Conservation (phyloP, 2,797 vertebrate genomes). For the Oreonectes daqikongensis region DNA sequence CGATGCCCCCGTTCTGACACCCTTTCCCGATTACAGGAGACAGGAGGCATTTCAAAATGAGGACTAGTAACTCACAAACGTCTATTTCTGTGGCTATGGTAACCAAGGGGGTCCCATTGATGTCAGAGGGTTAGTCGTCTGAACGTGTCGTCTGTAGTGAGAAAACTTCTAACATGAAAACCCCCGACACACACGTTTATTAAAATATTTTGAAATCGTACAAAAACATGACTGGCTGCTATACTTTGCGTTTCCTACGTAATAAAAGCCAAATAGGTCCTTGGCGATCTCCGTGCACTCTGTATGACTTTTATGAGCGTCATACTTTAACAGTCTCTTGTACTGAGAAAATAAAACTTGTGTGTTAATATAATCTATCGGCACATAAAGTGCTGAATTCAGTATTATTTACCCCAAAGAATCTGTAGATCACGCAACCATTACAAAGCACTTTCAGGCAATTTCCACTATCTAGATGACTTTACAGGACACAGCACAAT, state of each 20-base stretch:
- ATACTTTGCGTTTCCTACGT: too few species aligned
- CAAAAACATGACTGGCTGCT: neutral
- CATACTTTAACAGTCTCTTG: neutral
- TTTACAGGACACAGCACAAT: neutral
- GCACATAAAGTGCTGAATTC: neutral
- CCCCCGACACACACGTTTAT: neutral
- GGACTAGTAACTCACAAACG: conserved; percentile 14
- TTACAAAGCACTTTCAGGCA: neutral
- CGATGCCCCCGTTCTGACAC: conserved; percentile 41
- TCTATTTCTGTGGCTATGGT: conserved; percentile 30
- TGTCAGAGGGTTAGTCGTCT: conserved; percentile 6
- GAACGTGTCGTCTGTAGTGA: neutral
- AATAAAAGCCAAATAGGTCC: neutral
- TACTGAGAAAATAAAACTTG: neutral
- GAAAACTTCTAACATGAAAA: neutral
- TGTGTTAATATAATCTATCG: neutral
- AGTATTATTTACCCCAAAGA: neutral
- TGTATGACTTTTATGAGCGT: neutral
- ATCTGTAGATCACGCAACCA: neutral
- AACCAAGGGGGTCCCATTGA: conserved; percentile 9
- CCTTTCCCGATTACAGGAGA: conserved; percentile 21
- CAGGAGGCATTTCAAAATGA: conserved; percentile 38
- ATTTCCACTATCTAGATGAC: neutral
- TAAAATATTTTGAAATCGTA: too few species aligned
- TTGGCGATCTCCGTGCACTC: neutral